Base-by-base conservation (phyloP, 2,888 invertebrate genomes). In the Sphaerophoria rueppellii region DNA sequence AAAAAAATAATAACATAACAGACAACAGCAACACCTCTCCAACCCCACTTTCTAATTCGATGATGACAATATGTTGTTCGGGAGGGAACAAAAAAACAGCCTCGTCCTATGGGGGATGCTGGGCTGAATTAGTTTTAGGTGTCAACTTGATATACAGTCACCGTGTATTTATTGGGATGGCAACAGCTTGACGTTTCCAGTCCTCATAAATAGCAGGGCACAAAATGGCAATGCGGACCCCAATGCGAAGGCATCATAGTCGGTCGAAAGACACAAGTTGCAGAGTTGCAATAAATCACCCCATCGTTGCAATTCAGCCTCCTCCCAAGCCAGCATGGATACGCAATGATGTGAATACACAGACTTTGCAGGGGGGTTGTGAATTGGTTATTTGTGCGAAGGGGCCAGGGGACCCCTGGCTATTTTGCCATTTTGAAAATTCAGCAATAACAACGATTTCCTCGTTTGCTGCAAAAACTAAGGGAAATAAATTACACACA, bases 201-300 rank as follows among this genome's bases (percentile, higher is more conserved):
- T 54, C 79, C 75, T 40, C 63, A 73, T 35, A 63, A 63, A 63
- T 63, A 63, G 54, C 24, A 34, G 71, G 69, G 9, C 34, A 55
- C 55, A 35, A 2, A 9, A 40, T 6, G 40, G 24, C 54, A 16
- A 43, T 43, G 46, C 14, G 2, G 7, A 37, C 4, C 7, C 24
- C n/a, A 40, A 52, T 67, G 52, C 54, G 24, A 54, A 32, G 52
- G 67, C 67, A 67, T 67, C 67, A 54, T 37, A 71, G 79, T 24
- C 24, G 24, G 24, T 24, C 71, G 61, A 81, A 80, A 76, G 81
- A 77, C 69, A 80, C 83, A 85, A 85, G 72, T 76, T 85, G 80
- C 85, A 80, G 81, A 77, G 85, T 85, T 85, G 81, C 81, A 85
- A 85, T 85, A 85, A 85, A 85, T 85, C 81, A 81, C 80, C 80